These are phyloP conservation scores for Melospiza melodia DNA, from an alignment of 2,113 vertebrate species.

Conservation along the genomic window DNA sequence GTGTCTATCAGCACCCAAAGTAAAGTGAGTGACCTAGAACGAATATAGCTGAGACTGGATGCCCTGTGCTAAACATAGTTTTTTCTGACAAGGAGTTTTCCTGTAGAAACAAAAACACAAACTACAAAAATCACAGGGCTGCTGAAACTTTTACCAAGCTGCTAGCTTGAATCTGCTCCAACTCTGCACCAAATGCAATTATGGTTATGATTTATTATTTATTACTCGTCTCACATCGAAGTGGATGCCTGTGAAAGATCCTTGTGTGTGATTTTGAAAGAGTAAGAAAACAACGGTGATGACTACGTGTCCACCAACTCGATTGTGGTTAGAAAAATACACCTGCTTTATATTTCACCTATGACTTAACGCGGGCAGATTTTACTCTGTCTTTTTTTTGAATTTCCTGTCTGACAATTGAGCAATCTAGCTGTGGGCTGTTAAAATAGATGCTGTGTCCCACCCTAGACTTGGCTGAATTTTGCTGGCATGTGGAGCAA, in stretches of 20 bases:
- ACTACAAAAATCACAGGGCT: not conserved
- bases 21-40: not conserved
- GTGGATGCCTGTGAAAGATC: not conserved
- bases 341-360: not conserved
- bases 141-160: not conserved
- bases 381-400: not conserved
- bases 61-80: not conserved
- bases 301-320: accelerated
- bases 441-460: not conserved
- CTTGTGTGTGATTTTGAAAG: not conserved
- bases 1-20: not conserved
- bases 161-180: not conserved
- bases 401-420: conserved; percentile 1
- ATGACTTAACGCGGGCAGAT: not conserved
- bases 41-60: not conserved
- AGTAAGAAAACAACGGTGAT: accelerated
- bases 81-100: not conserved
- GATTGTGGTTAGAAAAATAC: not conserved
- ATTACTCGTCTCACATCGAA: not conserved
- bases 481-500: not conserved
- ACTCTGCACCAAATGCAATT: not conserved
- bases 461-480: not conserved
- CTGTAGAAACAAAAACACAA: not conserved
- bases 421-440: not conserved
- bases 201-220: not conserved